Conservation (phyloP, 2,888 invertebrate species). For the Chydorus sphaericus region DNA sequence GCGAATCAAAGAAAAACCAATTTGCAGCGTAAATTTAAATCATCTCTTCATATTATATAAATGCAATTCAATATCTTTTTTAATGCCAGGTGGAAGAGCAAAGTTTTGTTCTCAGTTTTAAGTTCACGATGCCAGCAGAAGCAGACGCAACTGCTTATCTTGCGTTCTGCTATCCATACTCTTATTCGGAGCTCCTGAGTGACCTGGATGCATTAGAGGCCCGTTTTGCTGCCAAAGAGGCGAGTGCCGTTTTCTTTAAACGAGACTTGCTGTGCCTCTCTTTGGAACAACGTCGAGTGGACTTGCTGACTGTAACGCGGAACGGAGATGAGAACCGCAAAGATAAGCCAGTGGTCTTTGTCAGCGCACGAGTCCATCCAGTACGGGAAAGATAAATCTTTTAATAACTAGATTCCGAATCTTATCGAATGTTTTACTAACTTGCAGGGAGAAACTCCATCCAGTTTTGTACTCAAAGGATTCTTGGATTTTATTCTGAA, state of each 20-base stretch:
- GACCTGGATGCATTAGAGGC: slow-evolving; percentile 50
- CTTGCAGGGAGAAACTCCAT: slow-evolving; percentile 64
- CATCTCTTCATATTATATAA: neutral
- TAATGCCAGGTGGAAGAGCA: slow-evolving; percentile 49
- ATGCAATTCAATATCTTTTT: slow-evolving; percentile 16
- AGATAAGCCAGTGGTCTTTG: slow-evolving; percentile 66
- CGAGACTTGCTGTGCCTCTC: slow-evolving; percentile 66
- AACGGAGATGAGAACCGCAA: slow-evolving; percentile 57
- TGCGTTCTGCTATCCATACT: slow-evolving; percentile 82
- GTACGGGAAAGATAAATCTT: no score
- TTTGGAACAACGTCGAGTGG: slow-evolving; percentile 58
- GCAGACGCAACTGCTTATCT: slow-evolving; percentile 59
- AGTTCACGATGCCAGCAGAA: slow-evolving; percentile 53
- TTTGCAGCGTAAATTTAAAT: slow-evolving; percentile 45
- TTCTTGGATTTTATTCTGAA: slow-evolving; percentile 62
- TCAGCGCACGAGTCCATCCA: slow-evolving; percentile 80
- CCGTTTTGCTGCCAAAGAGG: slow-evolving; percentile 24
- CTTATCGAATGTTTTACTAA: neutral
- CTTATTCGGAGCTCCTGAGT: slow-evolving; percentile 65
- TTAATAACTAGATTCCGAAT: neutral
- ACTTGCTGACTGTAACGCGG: slow-evolving; percentile 68
- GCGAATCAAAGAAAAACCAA: slow-evolving; percentile 60
- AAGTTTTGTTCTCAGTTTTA: slow-evolving; percentile 58
- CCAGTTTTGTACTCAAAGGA: slow-evolving; percentile 79
- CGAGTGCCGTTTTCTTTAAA: slow-evolving; percentile 71